Percentiles rank a stretch among this genome's conserved stretches.
Conservation (phyloP, 2,797 vertebrate species). For the Protosalanx chinensis region DNA sequence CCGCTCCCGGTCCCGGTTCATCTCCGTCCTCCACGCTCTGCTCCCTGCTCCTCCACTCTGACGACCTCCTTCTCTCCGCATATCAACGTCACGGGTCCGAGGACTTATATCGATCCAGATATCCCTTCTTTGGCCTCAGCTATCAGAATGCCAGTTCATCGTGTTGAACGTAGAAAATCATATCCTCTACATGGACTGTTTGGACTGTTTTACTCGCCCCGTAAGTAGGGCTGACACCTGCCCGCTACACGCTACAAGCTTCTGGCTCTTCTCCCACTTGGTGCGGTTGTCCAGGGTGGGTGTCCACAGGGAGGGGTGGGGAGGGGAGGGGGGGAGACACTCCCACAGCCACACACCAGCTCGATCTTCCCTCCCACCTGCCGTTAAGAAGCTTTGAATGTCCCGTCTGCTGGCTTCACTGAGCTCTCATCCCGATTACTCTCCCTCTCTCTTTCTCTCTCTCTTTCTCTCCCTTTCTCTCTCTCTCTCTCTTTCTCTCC, state of each 20-base stretch:
- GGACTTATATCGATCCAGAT: slow-evolving; percentile 15
- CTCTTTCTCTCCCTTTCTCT: slow-evolving; percentile 25
- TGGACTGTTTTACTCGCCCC: slow-evolving; percentile 27
- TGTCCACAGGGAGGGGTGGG: slow-evolving; percentile 43
- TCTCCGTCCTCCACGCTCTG: slow-evolving; percentile 26
- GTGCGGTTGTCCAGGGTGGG: slow-evolving; percentile 46
- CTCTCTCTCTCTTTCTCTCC: background rate
- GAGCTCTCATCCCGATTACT: slow-evolving; percentile 74
- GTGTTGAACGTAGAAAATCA: slow-evolving; percentile 44
- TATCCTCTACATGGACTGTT: slow-evolving; percentile 29
- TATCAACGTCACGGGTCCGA: slow-evolving; percentile 47
- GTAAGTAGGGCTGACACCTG: slow-evolving; percentile 12
- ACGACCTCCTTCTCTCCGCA: slow-evolving; percentile 52
- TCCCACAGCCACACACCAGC: slow-evolving; percentile 18
- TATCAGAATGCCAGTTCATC: slow-evolving; percentile 60
- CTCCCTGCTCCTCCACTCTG: slow-evolving; percentile 29
- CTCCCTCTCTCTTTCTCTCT: slow-evolving; percentile 31
- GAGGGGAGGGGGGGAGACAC: slow-evolving; percentile 17
- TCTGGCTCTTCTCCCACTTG: slow-evolving; percentile 42
- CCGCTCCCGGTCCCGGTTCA: slow-evolving; percentile 35
- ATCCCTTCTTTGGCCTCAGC: slow-evolving; percentile 42
- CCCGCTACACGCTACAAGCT: slow-evolving; percentile 16
- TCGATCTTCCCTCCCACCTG: slow-evolving; percentile 60
- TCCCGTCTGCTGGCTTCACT: slow-evolving; percentile 72
- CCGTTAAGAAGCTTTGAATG: slow-evolving; percentile 75